A percentile compares a stretch with the other conserved stretches of the same genome.
Evolutionary conservation across 2,888 invertebrate genomes (phyloP).

Genomic region (Cenopis cana): DNA sequence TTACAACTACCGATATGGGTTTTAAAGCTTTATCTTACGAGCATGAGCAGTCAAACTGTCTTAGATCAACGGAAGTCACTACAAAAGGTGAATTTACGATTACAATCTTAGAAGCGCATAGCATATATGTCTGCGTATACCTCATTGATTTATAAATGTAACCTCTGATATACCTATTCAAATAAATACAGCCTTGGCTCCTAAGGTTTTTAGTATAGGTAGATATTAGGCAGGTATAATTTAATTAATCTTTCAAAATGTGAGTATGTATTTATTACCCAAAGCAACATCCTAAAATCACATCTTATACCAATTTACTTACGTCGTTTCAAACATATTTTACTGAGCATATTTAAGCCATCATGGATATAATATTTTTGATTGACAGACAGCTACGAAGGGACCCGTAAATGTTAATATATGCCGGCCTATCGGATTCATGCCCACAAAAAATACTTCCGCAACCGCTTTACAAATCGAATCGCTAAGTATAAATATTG

Average conservation of each 20-base stretch:
- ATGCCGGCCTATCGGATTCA: conserved; percentile 22
- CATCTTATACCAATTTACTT: background rate
- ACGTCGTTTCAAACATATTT: background rate
- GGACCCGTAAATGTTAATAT: conserved; percentile 28
- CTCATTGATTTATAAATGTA: background rate
- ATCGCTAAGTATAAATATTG: conserved; percentile 24
- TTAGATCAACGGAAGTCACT: background rate
- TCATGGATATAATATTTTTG: conserved; percentile 10
- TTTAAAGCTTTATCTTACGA: conserved; percentile 1
- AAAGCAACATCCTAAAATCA: background rate
- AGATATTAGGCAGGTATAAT: no score
- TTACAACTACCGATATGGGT: background rate
- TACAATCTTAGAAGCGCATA: background rate
- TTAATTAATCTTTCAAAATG: background rate
- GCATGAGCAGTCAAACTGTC: background rate
- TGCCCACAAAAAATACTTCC: conserved; percentile 15
- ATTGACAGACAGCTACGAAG: conserved; percentile 31
- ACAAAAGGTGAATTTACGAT: background rate
- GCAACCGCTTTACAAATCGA: conserved; percentile 16
- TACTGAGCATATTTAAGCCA: conserved; percentile 2
- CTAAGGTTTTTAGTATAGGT: background rate
- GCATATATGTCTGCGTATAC: background rate
- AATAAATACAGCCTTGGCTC: background rate
- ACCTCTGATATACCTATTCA: background rate
- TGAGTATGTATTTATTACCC: background rate